Conservation (phyloP, 2,113 vertebrate species). For the Brienomyrus brachyistius region DNA sequence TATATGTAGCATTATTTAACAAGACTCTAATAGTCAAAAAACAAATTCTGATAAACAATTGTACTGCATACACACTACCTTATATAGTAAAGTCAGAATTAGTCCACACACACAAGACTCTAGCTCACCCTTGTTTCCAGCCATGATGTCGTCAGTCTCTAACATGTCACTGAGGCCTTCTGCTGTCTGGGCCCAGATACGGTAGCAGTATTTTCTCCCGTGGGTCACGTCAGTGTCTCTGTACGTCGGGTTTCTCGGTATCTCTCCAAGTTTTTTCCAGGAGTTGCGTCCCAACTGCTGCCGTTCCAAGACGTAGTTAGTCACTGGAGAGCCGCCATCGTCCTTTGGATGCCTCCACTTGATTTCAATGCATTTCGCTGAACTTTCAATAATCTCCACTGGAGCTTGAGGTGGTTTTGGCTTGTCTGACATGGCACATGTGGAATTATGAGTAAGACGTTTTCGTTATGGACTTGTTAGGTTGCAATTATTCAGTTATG, state of each 20-base stretch:
- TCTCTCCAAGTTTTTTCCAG: constrained; percentile 69
- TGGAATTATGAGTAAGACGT: not conserved
- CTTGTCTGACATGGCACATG: constrained; percentile 50
- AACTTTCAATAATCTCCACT: constrained; percentile 59
- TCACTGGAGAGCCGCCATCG: constrained; percentile 64
- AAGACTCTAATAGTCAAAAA: not conserved
- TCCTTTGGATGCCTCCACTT: constrained; percentile 70
- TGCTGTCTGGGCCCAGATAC: constrained; percentile 64
- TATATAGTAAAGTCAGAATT: not conserved
- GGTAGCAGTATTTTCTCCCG: constrained; percentile 72
- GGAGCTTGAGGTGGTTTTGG: constrained; percentile 71
- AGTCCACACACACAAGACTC: not conserved
- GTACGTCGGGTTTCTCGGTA: constrained; percentile 55
- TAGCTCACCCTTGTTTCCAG: constrained; percentile 65
- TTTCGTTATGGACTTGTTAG: not conserved
- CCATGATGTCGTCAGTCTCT: constrained; percentile 69
- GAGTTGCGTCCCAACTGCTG: constrained; percentile 57
- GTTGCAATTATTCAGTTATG: not conserved
- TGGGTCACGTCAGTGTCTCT: constrained; percentile 61
- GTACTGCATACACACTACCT: not conserved
- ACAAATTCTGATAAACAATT: not conserved
- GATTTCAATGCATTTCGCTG: constrained; percentile 58
- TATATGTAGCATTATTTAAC: not conserved
- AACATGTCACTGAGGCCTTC: constrained; percentile 67
- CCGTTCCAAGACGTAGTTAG: constrained; percentile 67